These are phyloP conservation scores for Poecilia wingei DNA, from an alignment of 2,797 vertebrate species.

Conservation along the genomic window DNA sequence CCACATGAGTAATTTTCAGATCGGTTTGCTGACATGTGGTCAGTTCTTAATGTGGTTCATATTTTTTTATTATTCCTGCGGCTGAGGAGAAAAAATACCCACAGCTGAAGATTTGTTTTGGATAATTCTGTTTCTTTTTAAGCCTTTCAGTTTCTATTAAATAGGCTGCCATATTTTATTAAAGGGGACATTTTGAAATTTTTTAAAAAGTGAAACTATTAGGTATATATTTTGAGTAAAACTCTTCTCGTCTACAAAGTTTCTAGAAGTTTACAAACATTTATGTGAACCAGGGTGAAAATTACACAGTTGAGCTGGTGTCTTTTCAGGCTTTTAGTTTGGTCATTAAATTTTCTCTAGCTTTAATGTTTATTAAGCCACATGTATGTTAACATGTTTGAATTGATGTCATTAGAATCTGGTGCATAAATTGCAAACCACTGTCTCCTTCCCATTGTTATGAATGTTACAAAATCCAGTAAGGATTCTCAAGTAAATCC, in stretches of 20 bases:
- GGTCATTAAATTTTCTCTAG: not conserved
- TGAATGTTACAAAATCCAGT: not conserved
- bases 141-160: too few species aligned
- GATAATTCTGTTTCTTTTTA: not conserved
- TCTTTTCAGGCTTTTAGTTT: not conserved
- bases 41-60: constrained; percentile 5
- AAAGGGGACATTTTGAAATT: too few species aligned
- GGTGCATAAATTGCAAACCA: not conserved
- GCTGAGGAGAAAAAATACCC: constrained; percentile 32
- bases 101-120: constrained; percentile 12
- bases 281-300: not conserved
- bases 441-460: not conserved
- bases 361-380: not conserved
- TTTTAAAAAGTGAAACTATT: not conserved
- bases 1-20: constrained; percentile 33
- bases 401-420: not conserved
- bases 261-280: not conserved
- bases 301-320: not conserved
- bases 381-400: not conserved
- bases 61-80: constrained; percentile 37
- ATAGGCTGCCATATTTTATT: not conserved
- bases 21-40: constrained; percentile 24
- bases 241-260: not conserved
- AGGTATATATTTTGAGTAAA: not conserved
- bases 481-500: not conserved